Conservation (phyloP, 2,888 invertebrate species). For the Tenthredo mesomela region DNA sequence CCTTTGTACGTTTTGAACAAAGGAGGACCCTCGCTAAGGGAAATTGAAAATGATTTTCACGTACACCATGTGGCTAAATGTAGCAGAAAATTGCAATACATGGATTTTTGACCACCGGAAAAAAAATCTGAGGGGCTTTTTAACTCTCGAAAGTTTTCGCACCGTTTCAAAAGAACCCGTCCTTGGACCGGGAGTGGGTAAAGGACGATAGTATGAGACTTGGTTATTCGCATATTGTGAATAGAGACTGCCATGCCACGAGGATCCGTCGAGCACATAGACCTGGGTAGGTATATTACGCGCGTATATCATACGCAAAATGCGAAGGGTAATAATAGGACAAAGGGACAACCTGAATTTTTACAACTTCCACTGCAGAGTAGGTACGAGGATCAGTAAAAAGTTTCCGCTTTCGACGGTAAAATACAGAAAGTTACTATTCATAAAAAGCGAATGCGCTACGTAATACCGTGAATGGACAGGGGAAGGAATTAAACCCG, state of each 20-base stretch:
- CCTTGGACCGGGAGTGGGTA: not conserved
- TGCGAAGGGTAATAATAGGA: slow-evolving; percentile 46
- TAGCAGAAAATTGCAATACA: not conserved
- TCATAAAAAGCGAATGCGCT: slow-evolving; percentile 53
- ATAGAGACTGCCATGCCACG: not conserved
- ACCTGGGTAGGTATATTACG: not conserved
- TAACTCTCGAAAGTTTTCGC: not conserved
- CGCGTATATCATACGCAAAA: slow-evolving; percentile 28
- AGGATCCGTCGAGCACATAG: not conserved
- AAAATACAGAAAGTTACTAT: slow-evolving; percentile 53
- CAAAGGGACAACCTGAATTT: slow-evolving; percentile 63
- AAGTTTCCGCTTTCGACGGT: slow-evolving; percentile 58
- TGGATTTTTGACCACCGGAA: not conserved
- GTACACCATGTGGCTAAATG: not conserved
- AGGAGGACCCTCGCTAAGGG: not conserved
- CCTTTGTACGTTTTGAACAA: slow-evolving; percentile 29
- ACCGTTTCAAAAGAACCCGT: not conserved
- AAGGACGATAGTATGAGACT: not conserved
- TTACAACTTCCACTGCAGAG: slow-evolving; percentile 59
- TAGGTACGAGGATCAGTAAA: slow-evolving; percentile 54
- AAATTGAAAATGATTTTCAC: slow-evolving; percentile 34
- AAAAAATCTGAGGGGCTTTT: not conserved
- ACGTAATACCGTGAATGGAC: slow-evolving; percentile 51
- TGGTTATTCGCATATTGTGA: not conserved
- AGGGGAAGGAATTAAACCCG: slow-evolving; percentile 52